phyloP scores from a whole-genome alignment of 1,140 invertebrate genomes.

The Parasteatoda tepidariorum region DNA sequence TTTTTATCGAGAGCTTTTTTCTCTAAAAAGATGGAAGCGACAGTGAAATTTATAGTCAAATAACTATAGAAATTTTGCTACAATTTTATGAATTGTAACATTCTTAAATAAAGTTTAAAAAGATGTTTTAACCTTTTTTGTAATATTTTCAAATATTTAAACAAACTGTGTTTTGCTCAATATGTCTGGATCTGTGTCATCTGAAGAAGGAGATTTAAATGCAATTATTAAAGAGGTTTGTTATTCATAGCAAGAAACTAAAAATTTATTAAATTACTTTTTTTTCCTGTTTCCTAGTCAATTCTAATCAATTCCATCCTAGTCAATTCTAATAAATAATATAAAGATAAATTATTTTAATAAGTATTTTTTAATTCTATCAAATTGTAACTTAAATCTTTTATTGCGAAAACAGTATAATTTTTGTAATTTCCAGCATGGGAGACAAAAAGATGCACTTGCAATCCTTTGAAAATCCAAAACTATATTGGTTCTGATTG shows the following conservation, averaged over 20 bases:
- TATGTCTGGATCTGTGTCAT: constrained; percentile 60
- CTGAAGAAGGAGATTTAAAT: constrained; percentile 69
- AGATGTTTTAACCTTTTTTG: background rate
- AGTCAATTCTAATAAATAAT: too few species aligned
- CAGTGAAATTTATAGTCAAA: background rate
- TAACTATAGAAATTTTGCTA: background rate
- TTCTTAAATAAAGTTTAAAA: background rate
- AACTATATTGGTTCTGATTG: too few species aligned
- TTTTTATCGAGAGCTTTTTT: background rate
- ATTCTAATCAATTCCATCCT: too few species aligned
- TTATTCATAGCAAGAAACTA: too few species aligned
- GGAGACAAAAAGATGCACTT: too few species aligned
- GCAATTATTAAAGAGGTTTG: constrained; percentile 69
- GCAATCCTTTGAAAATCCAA: too few species aligned
- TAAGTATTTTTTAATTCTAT: too few species aligned
- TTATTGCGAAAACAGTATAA: too few species aligned
- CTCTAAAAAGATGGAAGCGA: background rate
- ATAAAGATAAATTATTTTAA: too few species aligned
- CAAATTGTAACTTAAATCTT: too few species aligned
- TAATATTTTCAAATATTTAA: background rate
- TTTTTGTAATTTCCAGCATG: too few species aligned
- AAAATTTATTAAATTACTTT: background rate
- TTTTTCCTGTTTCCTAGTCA: background rate
- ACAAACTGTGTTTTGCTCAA: background rate
- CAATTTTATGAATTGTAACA: background rate